These are phyloP conservation scores for Sycophaga agraensis DNA, from an alignment of 1,140 invertebrate species.

Conservation along the genomic window DNA sequence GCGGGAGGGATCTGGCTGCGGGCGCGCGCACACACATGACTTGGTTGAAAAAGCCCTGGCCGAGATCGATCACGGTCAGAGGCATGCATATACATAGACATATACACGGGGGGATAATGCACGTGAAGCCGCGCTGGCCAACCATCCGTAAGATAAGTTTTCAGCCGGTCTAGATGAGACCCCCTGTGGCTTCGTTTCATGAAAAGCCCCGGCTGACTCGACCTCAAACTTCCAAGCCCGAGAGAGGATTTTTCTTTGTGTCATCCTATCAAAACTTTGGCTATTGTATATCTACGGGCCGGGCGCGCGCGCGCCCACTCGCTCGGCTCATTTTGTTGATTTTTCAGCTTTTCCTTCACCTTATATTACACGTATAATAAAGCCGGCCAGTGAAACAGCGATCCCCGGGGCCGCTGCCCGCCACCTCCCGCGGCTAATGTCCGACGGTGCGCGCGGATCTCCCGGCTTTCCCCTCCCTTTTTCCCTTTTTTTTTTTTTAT, in stretches of 20 bases:
- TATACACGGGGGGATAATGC: background rate
- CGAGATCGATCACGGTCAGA: too few relatives aligned
- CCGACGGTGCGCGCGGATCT: too few relatives aligned
- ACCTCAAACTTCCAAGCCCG: background rate
- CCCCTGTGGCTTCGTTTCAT: conserved; percentile 13
- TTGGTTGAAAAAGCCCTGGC: conserved; percentile 23
- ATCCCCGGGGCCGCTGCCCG: too few relatives aligned
- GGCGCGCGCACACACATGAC: background rate
- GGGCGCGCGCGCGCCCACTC: too few relatives aligned
- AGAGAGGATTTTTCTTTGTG: background rate
- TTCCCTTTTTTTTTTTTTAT: background rate
- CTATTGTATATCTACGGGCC: too few relatives aligned
- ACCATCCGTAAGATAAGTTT: conserved; percentile 9
- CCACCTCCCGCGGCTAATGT: too few relatives aligned
- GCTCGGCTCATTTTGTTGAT: background rate
- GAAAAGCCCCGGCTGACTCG: background rate
- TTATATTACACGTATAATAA: background rate
- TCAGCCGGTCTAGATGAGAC: conserved; percentile 15
- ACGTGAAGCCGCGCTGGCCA: too few relatives aligned
- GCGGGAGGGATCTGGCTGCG: too few relatives aligned
- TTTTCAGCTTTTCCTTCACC: background rate
- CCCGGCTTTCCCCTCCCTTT: background rate
- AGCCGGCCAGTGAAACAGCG: background rate
- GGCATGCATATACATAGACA: conserved; percentile 1
- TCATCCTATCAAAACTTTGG: conserved; percentile 10